Evolutionary conservation across 2,797 vertebrate genomes (phyloP).

Genomic region (Cirrhinus mrigala): DNA sequence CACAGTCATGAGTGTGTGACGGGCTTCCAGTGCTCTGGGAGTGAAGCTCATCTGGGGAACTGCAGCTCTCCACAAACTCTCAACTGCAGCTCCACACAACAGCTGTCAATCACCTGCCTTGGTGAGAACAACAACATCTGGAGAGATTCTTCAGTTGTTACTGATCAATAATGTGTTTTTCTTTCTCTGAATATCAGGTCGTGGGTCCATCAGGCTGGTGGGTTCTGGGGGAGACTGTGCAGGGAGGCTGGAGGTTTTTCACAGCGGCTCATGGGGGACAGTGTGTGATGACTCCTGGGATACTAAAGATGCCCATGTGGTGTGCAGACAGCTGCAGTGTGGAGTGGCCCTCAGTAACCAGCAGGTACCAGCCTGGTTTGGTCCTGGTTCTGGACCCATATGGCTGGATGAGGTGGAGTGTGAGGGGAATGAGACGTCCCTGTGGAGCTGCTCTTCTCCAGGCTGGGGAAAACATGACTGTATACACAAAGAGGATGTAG

Average conservation of each 20-base stretch:
- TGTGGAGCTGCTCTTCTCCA: slow-evolving; percentile 49
- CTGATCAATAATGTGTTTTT: too few species aligned
- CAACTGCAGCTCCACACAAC: slow-evolving; percentile 44
- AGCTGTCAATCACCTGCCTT: slow-evolving; percentile 27
- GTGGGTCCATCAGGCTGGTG: too few species aligned
- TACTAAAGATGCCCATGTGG: slow-evolving; percentile 51
- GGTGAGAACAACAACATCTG: too few species aligned
- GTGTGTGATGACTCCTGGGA: too few species aligned
- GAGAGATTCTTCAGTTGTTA: too few species aligned
- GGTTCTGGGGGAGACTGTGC: slow-evolving; percentile 38
- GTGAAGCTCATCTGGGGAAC: slow-evolving; percentile 57
- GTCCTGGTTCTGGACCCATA: slow-evolving; percentile 47
- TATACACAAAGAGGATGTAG: slow-evolving; percentile 53
- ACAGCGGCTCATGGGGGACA: too few species aligned
- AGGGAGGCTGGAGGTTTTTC: background rate
- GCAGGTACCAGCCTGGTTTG: slow-evolving; percentile 43
- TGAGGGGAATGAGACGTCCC: slow-evolving; percentile 49
- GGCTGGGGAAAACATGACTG: slow-evolving; percentile 49
- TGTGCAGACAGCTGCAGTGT: slow-evolving; percentile 58
- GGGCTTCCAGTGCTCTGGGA: slow-evolving; percentile 60
- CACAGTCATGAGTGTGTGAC: slow-evolving; percentile 47
- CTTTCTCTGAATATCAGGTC: too few species aligned
- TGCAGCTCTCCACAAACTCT: slow-evolving; percentile 55
- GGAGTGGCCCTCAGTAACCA: slow-evolving; percentile 50
- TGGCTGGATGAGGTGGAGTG: slow-evolving; percentile 57